Evolutionary conservation across 2,888 invertebrate genomes (phyloP).

Genomic region (Poecilobothrus nobilitatus): DNA sequence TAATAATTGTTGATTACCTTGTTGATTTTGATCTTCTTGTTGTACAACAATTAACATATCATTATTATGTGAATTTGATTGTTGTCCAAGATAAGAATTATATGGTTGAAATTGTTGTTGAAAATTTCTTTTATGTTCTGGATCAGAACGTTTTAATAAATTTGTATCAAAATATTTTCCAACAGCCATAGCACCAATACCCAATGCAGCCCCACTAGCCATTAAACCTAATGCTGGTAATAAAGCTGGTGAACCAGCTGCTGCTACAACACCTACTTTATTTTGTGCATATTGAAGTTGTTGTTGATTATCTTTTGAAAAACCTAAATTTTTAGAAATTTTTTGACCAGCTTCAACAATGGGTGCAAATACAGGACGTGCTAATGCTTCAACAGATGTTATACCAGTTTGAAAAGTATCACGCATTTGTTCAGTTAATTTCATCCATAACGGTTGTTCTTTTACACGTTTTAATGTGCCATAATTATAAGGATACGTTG

Average conservation of each 20-base stretch:
- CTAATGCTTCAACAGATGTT: constrained; percentile 53
- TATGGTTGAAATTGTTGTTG: constrained; percentile 22
- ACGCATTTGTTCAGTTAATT: constrained; percentile 62
- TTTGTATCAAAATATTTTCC: constrained; percentile 62
- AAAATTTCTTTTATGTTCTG: constrained; percentile 52
- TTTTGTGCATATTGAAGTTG: constrained; percentile 47
- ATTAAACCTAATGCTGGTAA: constrained; percentile 68
- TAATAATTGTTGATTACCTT: constrained; percentile 25
- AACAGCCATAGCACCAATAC: constrained; percentile 71
- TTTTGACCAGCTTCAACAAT: constrained; percentile 71
- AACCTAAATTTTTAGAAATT: constrained; percentile 66
- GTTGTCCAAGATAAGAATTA: too few relatives aligned
- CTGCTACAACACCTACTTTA: constrained; percentile 54
- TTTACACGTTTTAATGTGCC: constrained; percentile 51
- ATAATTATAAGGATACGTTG: constrained; percentile 54
- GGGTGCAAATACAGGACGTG: constrained; percentile 54
- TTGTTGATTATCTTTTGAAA: constrained; percentile 41
- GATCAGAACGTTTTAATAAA: constrained; percentile 32
- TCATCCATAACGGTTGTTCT: constrained; percentile 61
- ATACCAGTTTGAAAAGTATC: constrained; percentile 63
- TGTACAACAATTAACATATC: constrained; percentile 23
- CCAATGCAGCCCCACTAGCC: constrained; percentile 73
- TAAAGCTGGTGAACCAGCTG: constrained; percentile 52
- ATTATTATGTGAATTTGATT: neutral
- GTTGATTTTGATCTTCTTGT: constrained; percentile 15